Evolutionary conservation across 2,888 invertebrate species (phyloP), one percentile per base, ranked within the genome.

Genomic region (Troides oblongomaculatus): DNA sequence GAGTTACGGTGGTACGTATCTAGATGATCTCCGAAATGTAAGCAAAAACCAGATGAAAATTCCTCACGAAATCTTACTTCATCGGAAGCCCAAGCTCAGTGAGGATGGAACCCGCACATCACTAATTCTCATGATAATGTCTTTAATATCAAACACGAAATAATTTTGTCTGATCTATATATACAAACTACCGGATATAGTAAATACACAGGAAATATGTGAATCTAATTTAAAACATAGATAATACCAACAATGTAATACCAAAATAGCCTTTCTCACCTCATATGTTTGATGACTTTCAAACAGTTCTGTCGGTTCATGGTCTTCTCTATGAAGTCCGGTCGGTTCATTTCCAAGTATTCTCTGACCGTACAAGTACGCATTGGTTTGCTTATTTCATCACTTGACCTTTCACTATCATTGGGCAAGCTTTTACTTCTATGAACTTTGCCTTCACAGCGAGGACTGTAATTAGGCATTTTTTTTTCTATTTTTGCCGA

Each of bases 281-380:
- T 86, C 66, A 79, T 76, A 73, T 90, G 87, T 72, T 83, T 86
- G 25, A 91, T 84, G 61, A 83, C 79, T 73, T 86, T 88, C 75
- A 92, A 78, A 68, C 88, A 89, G 64, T 84, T 82, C 72, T 90
- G 92, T 12, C 92, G 81, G 36, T 83, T 79, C 0, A 84, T 78
- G 66, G 84, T 80, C 61, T 84, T 89, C 69, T 87, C 83, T 4
- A 96, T 91, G 83, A 97, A 97, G 72, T 95, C 94, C 0, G 97
- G 97, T 50, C 95, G 94, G 76, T 96, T 95, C 73, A 84, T 92
- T 74, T 93, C 92, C 77, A 97, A 93, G 81, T 95, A 95, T 70
- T 97, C 96, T 93, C 96, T 90, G 39, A 95, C 92, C 8, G 93
- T 89, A 10, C 89, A 83, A 30, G 83, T 82, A 60, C 85, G 84